Base-by-base conservation (phyloP, 2,797 vertebrate genomes). In the Tapera naevia region DNA sequence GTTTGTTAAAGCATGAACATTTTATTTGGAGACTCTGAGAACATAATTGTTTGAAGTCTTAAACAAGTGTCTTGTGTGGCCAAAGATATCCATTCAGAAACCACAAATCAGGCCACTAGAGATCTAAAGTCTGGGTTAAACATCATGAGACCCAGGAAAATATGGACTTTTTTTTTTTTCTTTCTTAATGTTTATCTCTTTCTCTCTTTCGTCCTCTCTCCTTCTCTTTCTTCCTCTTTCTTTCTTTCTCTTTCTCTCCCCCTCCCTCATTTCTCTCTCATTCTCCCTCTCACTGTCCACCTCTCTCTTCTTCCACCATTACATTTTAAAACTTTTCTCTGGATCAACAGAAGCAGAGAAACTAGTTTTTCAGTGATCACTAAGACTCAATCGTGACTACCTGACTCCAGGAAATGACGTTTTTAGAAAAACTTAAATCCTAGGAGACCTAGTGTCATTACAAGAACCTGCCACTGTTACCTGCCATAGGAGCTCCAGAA, bases 11-110 rank as follows among this genome's bases (percentile, higher is more conserved):
- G 58, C 9, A 4, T 83, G 71, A 53, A 30, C 58, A 30, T 94
- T 93, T 89, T 69, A 83, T 94, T 94, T 95, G 69, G 72, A 92
- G 87, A 33, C 80, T 90, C 78, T 88, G 92, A 91, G 73, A 74
- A 89, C 23, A 53, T 89, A 95, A 73, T 86, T 88, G 87, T 91
- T 95, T 65, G 66, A 94, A 92, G 35, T 86, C 89, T 95, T 94
- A 92, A 93, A 91, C 75, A 75, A 95, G 69, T 86, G 73, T 75
- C 43, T 73, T 58, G 30, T 75, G 43, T 85, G 89, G 87, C 92
- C 92, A 92, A 88, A 95, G 46, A 86, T 74, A 95, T 48, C 79
- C 72, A 86, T 89, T 95, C 57, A 96, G 82, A 95, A 95, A 94
- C 92, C 92, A 80, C 46, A 1, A 46, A 65, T 78, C 65, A 89